Conservation (phyloP, 2,888 invertebrate genomes). For the Cosmorhoe ocellata region DNA sequence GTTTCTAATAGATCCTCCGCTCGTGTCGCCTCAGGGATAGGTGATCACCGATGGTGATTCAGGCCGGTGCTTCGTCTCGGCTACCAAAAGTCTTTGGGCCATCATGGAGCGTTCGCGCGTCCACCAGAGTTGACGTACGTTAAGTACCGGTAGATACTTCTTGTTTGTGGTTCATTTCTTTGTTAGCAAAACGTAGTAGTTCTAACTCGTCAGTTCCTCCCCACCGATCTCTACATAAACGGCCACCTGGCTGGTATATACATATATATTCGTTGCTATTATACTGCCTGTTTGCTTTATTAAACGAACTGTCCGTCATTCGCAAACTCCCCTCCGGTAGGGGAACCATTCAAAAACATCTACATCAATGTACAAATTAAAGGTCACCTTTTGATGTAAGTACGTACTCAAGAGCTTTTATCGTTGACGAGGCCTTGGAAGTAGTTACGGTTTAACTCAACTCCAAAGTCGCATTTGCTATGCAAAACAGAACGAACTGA, state of each 20-base stretch:
- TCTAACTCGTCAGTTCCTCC: neutral
- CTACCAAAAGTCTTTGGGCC: no score
- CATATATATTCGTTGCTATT: neutral
- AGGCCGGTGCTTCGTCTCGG: no score
- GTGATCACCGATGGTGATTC: no score
- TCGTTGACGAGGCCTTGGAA: neutral
- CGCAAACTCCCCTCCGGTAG: slow-evolving; percentile 26
- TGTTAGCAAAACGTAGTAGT: no score
- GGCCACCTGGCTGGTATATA: neutral
- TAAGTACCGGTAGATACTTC: no score
- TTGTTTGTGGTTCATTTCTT: no score
- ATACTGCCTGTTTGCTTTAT: slow-evolving; percentile 18
- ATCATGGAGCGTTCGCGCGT: no score
- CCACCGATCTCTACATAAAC: neutral
- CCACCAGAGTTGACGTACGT: no score
- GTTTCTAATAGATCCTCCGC: no score
- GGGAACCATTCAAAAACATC: slow-evolving; percentile 38
- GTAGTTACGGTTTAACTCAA: neutral
- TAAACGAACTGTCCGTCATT: slow-evolving; percentile 22
- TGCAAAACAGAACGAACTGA: no score
- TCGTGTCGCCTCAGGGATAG: no score
- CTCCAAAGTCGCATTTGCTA: no score
- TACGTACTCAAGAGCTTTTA: slow-evolving; percentile 3
- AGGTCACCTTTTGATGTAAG: slow-evolving; percentile 17
- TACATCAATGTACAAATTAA: slow-evolving; percentile 34